A percentile compares a stretch with the other conserved stretches of the same genome.
Evolutionary conservation across 2,797 vertebrate genomes (phyloP).

Genomic region (Chelon labrosus): DNA sequence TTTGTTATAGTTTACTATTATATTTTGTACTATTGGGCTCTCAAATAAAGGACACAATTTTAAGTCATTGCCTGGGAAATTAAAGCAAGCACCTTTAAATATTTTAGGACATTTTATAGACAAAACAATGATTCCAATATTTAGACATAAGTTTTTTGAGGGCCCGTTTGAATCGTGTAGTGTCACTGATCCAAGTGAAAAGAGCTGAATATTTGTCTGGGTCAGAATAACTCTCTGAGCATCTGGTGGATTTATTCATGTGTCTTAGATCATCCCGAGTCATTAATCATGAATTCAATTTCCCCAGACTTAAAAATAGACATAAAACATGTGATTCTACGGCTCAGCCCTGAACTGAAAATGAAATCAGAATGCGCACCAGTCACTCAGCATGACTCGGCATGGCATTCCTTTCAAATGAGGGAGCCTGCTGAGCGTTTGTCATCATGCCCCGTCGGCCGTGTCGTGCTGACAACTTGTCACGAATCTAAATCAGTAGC

Average conservation of each 20-base stretch:
- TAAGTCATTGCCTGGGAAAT: background rate
- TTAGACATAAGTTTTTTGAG: background rate
- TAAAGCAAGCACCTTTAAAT: background rate
- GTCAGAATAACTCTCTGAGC: background rate
- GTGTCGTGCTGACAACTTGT: background rate
- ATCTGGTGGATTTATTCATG: background rate
- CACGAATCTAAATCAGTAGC: background rate
- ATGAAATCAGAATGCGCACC: background rate
- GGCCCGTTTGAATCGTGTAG: background rate
- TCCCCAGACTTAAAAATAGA: constrained; percentile 4
- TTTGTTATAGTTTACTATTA: too few relatives aligned
- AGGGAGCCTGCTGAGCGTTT: background rate
- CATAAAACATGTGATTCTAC: background rate
- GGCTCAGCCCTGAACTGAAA: background rate
- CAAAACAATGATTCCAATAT: background rate
- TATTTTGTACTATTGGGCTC: background rate
- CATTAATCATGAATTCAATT: background rate
- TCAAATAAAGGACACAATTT: background rate
- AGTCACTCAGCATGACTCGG: background rate
- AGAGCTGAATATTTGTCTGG: background rate
- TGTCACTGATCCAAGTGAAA: background rate
- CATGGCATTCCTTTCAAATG: constrained; percentile 38
- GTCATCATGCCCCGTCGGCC: background rate
- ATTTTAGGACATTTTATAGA: background rate
- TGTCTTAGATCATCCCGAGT: constrained; percentile 13